These are phyloP conservation scores for Seriola aureovittata DNA, from an alignment of 2,113 vertebrate species.

Conservation along the genomic window DNA sequence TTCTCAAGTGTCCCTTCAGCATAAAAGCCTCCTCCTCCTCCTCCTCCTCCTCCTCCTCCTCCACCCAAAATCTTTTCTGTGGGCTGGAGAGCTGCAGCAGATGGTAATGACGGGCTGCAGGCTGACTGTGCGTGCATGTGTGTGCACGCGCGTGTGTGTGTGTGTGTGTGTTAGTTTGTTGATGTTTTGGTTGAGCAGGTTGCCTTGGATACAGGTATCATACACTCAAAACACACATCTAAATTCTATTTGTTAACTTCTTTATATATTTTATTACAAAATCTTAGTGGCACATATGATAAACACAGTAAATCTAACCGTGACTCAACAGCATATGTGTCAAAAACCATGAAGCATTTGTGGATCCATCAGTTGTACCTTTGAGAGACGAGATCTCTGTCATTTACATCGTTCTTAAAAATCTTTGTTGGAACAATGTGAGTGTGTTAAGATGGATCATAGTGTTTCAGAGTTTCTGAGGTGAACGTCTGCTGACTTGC, in stretches of 20 bases:
- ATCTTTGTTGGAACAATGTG: not conserved
- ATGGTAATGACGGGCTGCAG: constrained; percentile 70
- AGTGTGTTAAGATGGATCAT: not conserved
- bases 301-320: not conserved
- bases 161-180: constrained; percentile 20
- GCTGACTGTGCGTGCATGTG: constrained; percentile 25
- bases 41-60: constrained; percentile 18
- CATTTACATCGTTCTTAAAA: not conserved
- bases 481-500: not conserved
- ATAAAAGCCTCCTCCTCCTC: constrained; percentile 50
- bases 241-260: not conserved
- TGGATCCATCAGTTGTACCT: not conserved
- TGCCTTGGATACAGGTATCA: constrained; percentile 4
- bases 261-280: too few species aligned
- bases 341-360: not conserved
- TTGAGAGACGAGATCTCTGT: too few species aligned
- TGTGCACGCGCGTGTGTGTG: constrained; percentile 17
- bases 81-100: constrained; percentile 72
- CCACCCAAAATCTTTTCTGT: constrained; percentile 44
- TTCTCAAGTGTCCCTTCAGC: constrained; percentile 75
- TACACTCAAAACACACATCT: not conserved
- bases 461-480: not conserved
- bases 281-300: not conserved
- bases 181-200: constrained; percentile 40
- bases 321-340: not conserved